Conservation (phyloP, 2,888 invertebrate species). For the Drosophila mercatorum region DNA sequence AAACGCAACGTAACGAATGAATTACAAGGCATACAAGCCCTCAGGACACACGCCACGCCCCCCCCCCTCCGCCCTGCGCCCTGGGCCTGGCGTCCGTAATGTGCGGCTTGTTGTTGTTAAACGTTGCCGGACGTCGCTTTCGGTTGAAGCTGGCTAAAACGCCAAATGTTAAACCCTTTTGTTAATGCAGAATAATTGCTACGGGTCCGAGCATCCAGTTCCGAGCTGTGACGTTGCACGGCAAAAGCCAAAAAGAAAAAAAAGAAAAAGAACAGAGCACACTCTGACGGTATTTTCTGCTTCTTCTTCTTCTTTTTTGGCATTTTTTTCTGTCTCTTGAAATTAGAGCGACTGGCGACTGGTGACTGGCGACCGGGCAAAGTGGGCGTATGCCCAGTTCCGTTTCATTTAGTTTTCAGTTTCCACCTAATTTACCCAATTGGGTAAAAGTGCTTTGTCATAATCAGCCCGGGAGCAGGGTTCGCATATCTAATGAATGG, state of each 20-base stretch:
- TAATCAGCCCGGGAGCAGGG: conserved; percentile 82
- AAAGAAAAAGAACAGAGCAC: not conserved
- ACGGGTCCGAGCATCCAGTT: conserved; percentile 57
- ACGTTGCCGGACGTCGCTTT: conserved; percentile 53
- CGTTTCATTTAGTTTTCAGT: conserved; percentile 81
- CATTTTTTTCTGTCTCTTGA: conserved; percentile 43
- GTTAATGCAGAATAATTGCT: conserved; percentile 81
- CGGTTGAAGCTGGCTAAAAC: conserved; percentile 69
- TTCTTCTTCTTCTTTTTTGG: conserved; percentile 5
- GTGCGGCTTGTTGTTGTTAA: conserved; percentile 77
- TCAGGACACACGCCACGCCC: conserved; percentile 42
- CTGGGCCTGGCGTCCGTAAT: conserved; percentile 49
- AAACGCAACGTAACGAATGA: conserved; percentile 69
- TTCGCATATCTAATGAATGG: conserved; percentile 75
- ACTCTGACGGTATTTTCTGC: conserved; percentile 37
- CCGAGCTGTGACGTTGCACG: conserved; percentile 31
- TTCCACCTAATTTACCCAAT: conserved; percentile 82
- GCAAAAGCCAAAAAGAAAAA: conserved; percentile 37
- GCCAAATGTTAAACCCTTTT: conserved; percentile 81
- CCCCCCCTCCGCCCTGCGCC: not conserved
- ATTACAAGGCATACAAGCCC: conserved; percentile 75
- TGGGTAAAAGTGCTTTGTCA: conserved; percentile 83
- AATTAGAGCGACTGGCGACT: conserved; percentile 60
- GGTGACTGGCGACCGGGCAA: conserved; percentile 41
- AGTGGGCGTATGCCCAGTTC: conserved; percentile 72